A percentile compares a stretch with the other conserved stretches of the same genome.
These are phyloP conservation scores for Aphodius granarius DNA, from an alignment of 2,888 invertebrate species.

Conservation along the genomic window DNA sequence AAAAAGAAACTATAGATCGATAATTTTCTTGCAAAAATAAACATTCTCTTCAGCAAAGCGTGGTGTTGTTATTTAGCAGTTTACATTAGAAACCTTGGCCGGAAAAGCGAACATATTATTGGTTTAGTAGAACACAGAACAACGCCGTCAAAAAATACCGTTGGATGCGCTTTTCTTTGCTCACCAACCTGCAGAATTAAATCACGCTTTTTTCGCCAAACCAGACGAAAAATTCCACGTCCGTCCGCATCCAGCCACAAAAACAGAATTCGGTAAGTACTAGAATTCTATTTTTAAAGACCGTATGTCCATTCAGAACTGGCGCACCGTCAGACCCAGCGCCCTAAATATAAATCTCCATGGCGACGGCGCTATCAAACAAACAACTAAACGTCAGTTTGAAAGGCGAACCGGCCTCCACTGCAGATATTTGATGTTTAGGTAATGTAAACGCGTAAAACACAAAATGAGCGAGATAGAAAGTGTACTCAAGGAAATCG, in stretches of 20 bases:
- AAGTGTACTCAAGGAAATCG: slow-evolving; percentile 68
- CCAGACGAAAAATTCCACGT: not conserved
- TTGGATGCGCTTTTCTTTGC: not conserved
- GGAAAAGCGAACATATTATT: not conserved
- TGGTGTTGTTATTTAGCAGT: not conserved
- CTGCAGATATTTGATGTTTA: not conserved
- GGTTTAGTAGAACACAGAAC: not conserved
- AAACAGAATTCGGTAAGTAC: not conserved
- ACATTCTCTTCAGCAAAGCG: not conserved
- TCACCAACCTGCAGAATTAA: not conserved
- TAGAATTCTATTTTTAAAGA: not conserved
- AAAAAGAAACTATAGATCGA: not conserved
- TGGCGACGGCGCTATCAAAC: not conserved
- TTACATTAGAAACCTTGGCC: not conserved
- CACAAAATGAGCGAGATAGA: slow-evolving; percentile 54
- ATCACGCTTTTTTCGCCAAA: not conserved
- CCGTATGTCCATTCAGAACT: not conserved
- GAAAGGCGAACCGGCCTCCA: not conserved
- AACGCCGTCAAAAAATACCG: not conserved
- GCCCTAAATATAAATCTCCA: not conserved
- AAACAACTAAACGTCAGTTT: not conserved
- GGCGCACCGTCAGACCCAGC: not conserved
- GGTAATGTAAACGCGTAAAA: not conserved
- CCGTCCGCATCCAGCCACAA: not conserved
- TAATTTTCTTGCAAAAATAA: not conserved